phyloP scores from a whole-genome alignment of 1,140 invertebrate genomes.

The Oedothorax gibbosus region DNA sequence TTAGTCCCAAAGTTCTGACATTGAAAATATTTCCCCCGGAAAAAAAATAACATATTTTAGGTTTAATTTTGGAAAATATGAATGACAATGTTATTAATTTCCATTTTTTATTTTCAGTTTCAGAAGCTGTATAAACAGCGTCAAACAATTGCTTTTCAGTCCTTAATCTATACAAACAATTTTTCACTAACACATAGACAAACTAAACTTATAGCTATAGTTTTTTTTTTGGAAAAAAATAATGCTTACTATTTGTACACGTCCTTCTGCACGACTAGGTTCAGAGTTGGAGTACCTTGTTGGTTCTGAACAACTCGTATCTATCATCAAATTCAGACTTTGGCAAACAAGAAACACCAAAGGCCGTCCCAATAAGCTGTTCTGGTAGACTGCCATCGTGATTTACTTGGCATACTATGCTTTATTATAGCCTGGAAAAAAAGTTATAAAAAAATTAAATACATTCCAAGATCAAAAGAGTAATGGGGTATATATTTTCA shows the following conservation, averaged over 20 bases:
- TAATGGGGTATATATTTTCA: neutral
- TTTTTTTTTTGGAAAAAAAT: no score
- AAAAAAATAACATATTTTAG: no score
- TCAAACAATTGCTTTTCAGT: neutral
- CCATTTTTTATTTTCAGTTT: no score
- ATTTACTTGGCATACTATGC: conserved; percentile 65
- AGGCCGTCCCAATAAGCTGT: conserved; percentile 81
- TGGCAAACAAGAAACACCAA: conserved; percentile 84
- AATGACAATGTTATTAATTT: no score
- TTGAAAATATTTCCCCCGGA: no score
- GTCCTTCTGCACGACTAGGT: conserved; percentile 75
- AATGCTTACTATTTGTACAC: conserved; percentile 75
- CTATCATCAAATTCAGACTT: conserved; percentile 74
- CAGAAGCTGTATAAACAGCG: no score
- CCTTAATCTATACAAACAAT: neutral
- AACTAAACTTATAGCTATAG: no score
- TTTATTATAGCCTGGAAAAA: conserved; percentile 65
- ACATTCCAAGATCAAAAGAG: neutral
- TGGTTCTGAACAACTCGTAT: conserved; percentile 82
- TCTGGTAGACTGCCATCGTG: conserved; percentile 72
- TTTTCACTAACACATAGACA: no score
- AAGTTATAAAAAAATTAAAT: conserved; percentile 2
- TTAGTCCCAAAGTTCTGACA: no score
- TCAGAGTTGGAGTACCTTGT: conserved; percentile 74
- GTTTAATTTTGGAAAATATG: no score